Evolutionary conservation across 2,797 vertebrate genomes (phyloP).

Genomic region (Serranus cabrilla): DNA sequence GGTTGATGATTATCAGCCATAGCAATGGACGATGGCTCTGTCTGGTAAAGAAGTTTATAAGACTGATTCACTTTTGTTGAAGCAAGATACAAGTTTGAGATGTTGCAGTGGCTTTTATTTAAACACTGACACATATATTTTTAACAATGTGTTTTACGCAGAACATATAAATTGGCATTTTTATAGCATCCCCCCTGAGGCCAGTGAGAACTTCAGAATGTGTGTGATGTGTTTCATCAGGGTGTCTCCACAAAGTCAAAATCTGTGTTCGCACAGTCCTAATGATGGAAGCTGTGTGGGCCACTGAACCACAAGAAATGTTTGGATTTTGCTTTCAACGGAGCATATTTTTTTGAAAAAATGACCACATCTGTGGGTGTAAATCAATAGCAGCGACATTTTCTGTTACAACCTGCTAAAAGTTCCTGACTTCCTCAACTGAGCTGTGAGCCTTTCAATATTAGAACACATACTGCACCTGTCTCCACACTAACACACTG

Average conservation of each 20-base stretch:
- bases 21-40: too few relatives aligned
- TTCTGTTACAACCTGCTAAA: not conserved
- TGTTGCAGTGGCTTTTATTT: too few relatives aligned
- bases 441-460: not conserved
- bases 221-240: not conserved
- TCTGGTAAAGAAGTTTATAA: too few relatives aligned
- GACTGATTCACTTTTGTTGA: too few relatives aligned
- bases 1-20: too few relatives aligned
- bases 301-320: not conserved
- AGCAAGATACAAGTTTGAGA: too few relatives aligned
- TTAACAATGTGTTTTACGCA: not conserved
- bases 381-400: not conserved
- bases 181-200: not conserved
- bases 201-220: not conserved
- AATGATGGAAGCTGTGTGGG: not conserved
- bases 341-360: not conserved
- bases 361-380: not conserved
- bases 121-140: too few relatives aligned
- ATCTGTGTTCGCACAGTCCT: not conserved
- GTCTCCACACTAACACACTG: not conserved
- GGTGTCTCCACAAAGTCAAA: not conserved
- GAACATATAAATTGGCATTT: not conserved
- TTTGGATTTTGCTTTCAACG: not conserved
- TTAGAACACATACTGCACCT: not conserved
- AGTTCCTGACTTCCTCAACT: not conserved